These are phyloP conservation scores for Trachymyrmex septentrionalis DNA, from an alignment of 1,140 invertebrate species.

Conservation along the genomic window DNA sequence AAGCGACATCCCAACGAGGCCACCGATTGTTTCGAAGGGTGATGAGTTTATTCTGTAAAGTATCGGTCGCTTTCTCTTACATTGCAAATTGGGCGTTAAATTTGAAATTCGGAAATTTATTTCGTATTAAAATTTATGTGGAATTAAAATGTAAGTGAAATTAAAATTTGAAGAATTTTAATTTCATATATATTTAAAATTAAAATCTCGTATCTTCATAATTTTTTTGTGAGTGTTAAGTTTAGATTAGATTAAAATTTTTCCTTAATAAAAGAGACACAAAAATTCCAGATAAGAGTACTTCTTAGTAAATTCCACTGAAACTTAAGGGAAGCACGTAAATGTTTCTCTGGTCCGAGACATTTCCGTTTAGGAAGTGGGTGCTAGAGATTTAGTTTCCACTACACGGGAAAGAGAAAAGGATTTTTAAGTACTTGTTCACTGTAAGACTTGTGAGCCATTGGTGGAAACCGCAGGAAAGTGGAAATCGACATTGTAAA, in stretches of 20 bases:
- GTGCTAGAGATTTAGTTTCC: slow-evolving; percentile 68
- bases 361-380: slow-evolving; percentile 64
- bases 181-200: neutral
- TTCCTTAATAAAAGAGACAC: slow-evolving; percentile 18
- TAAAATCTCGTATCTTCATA: neutral
- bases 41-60: slow-evolving; percentile 64
- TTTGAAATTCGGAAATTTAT: neutral
- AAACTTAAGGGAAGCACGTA: slow-evolving; percentile 51
- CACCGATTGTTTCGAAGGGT: slow-evolving; percentile 53
- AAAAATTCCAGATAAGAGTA: neutral
- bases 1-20: slow-evolving; percentile 68
- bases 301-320: slow-evolving; percentile 60
- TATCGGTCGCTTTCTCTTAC: slow-evolving; percentile 61
- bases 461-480: slow-evolving; percentile 46
- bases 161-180: neutral
- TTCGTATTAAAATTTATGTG: neutral
- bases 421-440: slow-evolving; percentile 69
- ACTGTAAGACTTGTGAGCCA: slow-evolving; percentile 23
- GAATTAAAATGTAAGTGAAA: too few relatives aligned
- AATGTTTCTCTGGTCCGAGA: slow-evolving; percentile 63
- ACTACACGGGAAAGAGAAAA: slow-evolving; percentile 27
- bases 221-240: neutral
- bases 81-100: neutral
- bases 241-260: slow-evolving; percentile 1
- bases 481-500: slow-evolving; percentile 64